Percentiles rank a stretch among this genome's conserved stretches.
These are phyloP conservation scores for Xiphias gladius DNA, from an alignment of 2,113 vertebrate genomes.

Conservation along the genomic window DNA sequence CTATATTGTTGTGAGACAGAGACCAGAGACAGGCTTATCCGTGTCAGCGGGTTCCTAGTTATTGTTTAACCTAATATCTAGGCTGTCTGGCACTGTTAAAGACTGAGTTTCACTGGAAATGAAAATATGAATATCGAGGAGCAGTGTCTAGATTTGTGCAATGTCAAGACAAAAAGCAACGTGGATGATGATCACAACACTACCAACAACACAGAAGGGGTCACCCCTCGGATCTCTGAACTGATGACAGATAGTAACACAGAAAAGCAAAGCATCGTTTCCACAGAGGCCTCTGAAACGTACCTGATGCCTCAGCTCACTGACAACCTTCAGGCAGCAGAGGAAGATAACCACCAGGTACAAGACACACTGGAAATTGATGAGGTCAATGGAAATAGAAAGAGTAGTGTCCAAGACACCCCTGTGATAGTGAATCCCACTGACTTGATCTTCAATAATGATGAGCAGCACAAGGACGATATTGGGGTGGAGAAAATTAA, in stretches of 20 bases:
- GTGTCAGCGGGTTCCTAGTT: constrained; percentile 44
- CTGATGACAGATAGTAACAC: constrained; percentile 74
- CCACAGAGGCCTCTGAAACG: constrained; percentile 64
- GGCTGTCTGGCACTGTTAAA: constrained; percentile 63
- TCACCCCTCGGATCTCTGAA: constrained; percentile 77
- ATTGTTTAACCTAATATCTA: constrained; percentile 55
- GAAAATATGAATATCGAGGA: constrained; percentile 87
- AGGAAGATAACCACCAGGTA: constrained; percentile 69
- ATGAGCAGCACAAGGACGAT: constrained; percentile 59
- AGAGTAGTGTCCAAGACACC: constrained; percentile 57
- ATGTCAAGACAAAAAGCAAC: constrained; percentile 79
- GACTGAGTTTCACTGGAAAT: constrained; percentile 76
- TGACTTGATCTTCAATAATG: constrained; percentile 65
- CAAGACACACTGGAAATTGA: constrained; percentile 76
- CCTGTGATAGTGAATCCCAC: constrained; percentile 44
- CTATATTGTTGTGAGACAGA: constrained; percentile 14
- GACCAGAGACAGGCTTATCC: constrained; percentile 35
- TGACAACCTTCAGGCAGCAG: constrained; percentile 69
- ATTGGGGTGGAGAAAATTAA: constrained; percentile 56
- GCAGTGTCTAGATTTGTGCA: constrained; percentile 84
- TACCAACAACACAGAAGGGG: constrained; percentile 73
- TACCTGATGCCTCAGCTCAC: constrained; percentile 75
- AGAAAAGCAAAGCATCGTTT: constrained; percentile 67
- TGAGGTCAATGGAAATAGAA: constrained; percentile 78
- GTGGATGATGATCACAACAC: constrained; percentile 71